Evolutionary conservation across 2,113 vertebrate genomes (phyloP).

Genomic region (Tinamus guttatus): DNA sequence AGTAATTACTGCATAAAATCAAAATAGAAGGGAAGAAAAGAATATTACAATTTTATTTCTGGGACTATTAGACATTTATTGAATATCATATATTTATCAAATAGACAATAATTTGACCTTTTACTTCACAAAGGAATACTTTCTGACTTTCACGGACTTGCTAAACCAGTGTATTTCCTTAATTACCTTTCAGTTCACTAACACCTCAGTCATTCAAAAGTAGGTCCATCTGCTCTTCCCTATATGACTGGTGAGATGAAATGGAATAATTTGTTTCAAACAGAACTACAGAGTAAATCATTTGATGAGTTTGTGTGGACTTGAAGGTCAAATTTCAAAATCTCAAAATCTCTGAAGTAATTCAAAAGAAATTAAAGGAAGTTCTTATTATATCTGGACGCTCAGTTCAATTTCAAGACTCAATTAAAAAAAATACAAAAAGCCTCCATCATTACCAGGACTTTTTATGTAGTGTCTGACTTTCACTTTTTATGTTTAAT

Average conservation of each 20-base stretch:
- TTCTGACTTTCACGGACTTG: slow-evolving; percentile 18
- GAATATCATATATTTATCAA: slow-evolving; percentile 5
- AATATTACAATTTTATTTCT: slow-evolving; percentile 2
- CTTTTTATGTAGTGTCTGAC: not conserved
- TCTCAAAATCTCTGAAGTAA: slow-evolving; percentile 32
- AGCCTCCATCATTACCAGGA: not conserved
- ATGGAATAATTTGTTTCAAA: not conserved
- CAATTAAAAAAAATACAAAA: not conserved
- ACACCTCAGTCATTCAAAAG: not conserved
- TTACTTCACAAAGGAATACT: slow-evolving; percentile 1
- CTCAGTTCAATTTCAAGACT: not conserved
- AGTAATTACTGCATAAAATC: slow-evolving; percentile 30
- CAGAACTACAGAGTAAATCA: not conserved
- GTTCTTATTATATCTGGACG: not conserved
- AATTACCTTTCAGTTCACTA: slow-evolving; percentile 28
- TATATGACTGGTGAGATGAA: slow-evolving; percentile 7
- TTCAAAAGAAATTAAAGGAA: not conserved
- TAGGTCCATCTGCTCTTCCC: slow-evolving; percentile 28
- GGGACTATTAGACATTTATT: slow-evolving; percentile 21
- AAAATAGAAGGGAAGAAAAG: slow-evolving; percentile 17
- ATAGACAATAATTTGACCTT: slow-evolving; percentile 26
- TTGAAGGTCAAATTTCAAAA: slow-evolving; percentile 30
- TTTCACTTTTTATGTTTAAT: not conserved
- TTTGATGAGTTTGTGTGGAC: not conserved
- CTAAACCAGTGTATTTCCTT: slow-evolving; percentile 2